Evolutionary conservation across 1,140 invertebrate species (phyloP).

Genomic region (Calliphora vicina): DNA sequence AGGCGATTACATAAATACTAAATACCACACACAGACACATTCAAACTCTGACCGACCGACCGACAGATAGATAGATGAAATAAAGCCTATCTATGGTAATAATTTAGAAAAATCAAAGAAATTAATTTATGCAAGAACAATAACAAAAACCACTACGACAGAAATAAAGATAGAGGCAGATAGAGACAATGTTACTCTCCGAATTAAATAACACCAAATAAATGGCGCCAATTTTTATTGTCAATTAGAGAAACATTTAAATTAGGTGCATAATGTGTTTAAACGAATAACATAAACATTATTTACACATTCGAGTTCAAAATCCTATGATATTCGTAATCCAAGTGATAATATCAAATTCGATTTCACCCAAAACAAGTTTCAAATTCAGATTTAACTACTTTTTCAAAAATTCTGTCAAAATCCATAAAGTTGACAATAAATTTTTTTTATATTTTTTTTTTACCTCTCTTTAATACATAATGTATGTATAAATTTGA

Average conservation of each 20-base stretch:
- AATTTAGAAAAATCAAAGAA: background rate
- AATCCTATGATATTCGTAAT: background rate
- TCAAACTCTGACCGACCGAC: no score
- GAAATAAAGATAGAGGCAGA: no score
- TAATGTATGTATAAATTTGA: background rate
- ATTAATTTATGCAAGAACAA: background rate
- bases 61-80: background rate
- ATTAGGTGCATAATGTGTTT: background rate
- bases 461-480: background rate
- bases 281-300: background rate
- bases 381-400: background rate
- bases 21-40: no score
- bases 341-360: background rate
- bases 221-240: background rate
- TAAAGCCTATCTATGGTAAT: background rate
- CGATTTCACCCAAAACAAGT: background rate
- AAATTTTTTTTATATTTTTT: background rate
- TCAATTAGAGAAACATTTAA: conserved; percentile 6
- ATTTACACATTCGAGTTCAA: background rate
- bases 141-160: no score
- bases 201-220: background rate
- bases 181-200: no score
- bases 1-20: background rate
- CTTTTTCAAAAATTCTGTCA: background rate
- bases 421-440: conserved; percentile 3